Evolutionary conservation across 2,797 vertebrate genomes (phyloP), one percentile per base, ranked within the genome.

Genomic region (Silurus lanzhouensis): DNA sequence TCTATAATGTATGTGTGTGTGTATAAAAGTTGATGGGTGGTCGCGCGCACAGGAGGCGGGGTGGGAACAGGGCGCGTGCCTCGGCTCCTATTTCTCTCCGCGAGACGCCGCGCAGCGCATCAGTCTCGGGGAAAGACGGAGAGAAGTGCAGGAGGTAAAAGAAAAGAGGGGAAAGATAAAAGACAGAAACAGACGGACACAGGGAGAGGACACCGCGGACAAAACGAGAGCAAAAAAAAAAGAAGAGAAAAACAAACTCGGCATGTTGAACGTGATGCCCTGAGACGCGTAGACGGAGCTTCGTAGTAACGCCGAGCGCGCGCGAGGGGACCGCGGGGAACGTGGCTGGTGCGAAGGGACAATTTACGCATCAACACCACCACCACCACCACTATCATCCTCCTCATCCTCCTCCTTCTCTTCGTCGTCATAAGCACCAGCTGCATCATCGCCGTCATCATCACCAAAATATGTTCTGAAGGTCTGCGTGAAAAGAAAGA

Each of bases 1-100:
- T 27, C 27, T 27, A 27, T 27, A 27, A 27, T 27, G 27, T 27
- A 27, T 27, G 9, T 52, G 9, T 52, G 15, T 60, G 9, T 38
- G 31, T 83, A 25, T 83, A 71, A 60, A 82, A 83, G 81, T 82
- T 20, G 55, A 31, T 82, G 81, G 81, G 81, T 82, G 81, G 81
- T 82, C 81, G 81, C 52, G 66, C 38, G 57, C 58, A 19, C 70
- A 22, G 77, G 17, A 25, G 48, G 79, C n/a, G 60, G 46, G 13
- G 70, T 60, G 55, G 68, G 78, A 60, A 57, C 85, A 81, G 89
- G 86, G 88, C 91, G 89, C 89, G 91, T 90, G 89, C 88, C 89
- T 83, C 85, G 79, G 84, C 87, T 89, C 81, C 83, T 86, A 89
- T 90, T 89, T 85, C 89, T 89, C 84, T 82, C 74, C 85, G 82